These are phyloP conservation scores for Mallotus villosus DNA, from an alignment of 2,797 vertebrate species.

Conservation along the genomic window DNA sequence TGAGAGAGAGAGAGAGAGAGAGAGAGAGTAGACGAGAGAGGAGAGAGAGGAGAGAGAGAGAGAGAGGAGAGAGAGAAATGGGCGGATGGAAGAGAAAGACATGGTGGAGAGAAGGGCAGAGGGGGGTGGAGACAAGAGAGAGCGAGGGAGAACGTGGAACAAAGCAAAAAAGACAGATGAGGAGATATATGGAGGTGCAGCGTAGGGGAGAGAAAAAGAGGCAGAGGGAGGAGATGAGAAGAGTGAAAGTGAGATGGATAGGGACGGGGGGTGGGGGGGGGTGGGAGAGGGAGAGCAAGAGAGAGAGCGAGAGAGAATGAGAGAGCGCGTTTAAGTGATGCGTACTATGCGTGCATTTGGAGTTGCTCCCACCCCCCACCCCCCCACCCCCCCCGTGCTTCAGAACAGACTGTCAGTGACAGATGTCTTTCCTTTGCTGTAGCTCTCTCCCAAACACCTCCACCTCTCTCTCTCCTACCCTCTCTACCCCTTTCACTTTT, in stretches of 20 bases:
- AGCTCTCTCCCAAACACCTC: neutral
- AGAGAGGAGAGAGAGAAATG: neutral
- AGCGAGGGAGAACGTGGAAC: too few species aligned
- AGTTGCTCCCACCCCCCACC: too few species aligned
- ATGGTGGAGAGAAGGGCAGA: neutral
- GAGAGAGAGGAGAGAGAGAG: neutral
- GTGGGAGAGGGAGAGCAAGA: neutral
- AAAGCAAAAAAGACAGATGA: neutral
- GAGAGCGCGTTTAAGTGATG: neutral
- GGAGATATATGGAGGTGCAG: neutral
- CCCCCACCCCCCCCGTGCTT: neutral
- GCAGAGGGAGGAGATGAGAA: neutral
- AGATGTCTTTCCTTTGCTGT: conserved; percentile 5
- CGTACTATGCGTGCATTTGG: conserved; percentile 2
- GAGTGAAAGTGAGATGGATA: neutral
- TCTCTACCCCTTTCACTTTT: conserved; percentile 2
- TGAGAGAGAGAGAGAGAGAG: neutral
- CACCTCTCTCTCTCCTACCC: conserved; percentile 24
- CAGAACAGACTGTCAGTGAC: conserved; percentile 11
- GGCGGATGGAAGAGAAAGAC: neutral
- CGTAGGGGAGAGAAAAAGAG: neutral
- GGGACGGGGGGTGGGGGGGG: neutral
- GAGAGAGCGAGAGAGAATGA: too few species aligned
- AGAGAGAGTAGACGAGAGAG: neutral
- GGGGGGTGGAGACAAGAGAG: neutral